A percentile compares a stretch with the other conserved stretches of the same genome.
Conservation (phyloP, 2,888 invertebrate genomes). For the Xestoiulus laeticollis region DNA sequence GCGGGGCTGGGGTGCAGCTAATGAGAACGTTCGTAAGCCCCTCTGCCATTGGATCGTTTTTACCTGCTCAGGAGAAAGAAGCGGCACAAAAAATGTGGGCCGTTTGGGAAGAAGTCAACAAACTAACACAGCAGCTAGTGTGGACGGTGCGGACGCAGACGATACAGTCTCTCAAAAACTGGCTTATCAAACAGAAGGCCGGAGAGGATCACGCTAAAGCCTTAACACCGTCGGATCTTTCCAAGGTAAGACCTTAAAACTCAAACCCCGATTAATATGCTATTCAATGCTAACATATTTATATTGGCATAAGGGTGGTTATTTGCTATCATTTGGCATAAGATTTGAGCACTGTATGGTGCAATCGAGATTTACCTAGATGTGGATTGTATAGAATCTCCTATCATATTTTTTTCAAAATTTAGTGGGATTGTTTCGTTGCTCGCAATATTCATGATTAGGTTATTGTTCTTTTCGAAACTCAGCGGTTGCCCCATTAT, state of each 20-base stretch:
- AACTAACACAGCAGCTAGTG: constrained; percentile 10
- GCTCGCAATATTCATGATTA: background rate
- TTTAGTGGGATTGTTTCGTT: too few species aligned
- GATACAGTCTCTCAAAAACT: constrained; percentile 40
- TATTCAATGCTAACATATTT: too few species aligned
- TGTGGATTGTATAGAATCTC: too few species aligned
- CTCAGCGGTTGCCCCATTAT: background rate
- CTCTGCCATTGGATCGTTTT: constrained; percentile 17
- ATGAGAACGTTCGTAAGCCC: constrained; percentile 8
- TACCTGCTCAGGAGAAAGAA: constrained; percentile 38
- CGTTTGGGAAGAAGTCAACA: constrained; percentile 48
- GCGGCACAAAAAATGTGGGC: constrained; percentile 38
- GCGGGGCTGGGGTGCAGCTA: constrained; percentile 36
- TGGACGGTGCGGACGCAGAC: constrained; percentile 29
- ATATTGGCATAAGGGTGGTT: too few species aligned
- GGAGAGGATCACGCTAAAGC: constrained; percentile 31
- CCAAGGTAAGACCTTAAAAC: constrained; percentile 3
- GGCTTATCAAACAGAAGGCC: constrained; percentile 22
- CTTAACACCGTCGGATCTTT: constrained; percentile 40
- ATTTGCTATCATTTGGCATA: too few species aligned
- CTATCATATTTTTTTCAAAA: too few species aligned
- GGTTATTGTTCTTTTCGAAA: background rate
- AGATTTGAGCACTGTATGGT: too few species aligned
- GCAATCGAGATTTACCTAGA: too few species aligned
- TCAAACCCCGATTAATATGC: background rate